Base-by-base conservation (phyloP, 2,888 invertebrate species). In the Megastigmus dorsalis region DNA sequence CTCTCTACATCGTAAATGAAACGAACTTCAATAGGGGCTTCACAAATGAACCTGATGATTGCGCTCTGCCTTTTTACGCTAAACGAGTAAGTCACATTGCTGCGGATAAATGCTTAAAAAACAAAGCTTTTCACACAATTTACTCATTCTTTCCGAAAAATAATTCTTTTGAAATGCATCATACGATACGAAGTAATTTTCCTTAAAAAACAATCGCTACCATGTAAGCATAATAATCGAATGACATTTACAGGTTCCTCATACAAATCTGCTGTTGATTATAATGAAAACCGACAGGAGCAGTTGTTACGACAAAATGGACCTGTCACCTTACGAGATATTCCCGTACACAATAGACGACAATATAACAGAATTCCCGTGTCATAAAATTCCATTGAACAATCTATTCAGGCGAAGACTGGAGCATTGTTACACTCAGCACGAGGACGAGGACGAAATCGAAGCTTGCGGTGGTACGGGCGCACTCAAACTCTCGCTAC, bases 191-290 rank as follows among this genome's bases (percentile, higher is more conserved):
- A 7, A 41, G 7, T 41, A 41, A 41, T 41, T 41, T 41, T 13
- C n/a, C 4, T 41, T n/a, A 7, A 52, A 2, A 26, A 30, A 52
- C 0, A 15, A 7, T 55, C 28, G 2, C n/a, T 1, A n/a, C 3
- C 7, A 2, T 9, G n/a, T n/a, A n/a, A n/a, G n/a, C n/a, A n/a
- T 28, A 30, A 30, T 52, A 60, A 41, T 9, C 23, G 1, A 33
- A 10, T 33, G 6, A 10, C 10, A 43, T 18, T 62, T 80, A 71
- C 71, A 88, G 88, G 87, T 96, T 41, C 92, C 93, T 0, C 91
- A 93, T 82, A 95, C 95, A 23, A 96, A 96, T 89, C 89, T 96
- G 72, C 84, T 96, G 36, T 88, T 96, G 77, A 91, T 96, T 55
- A 93, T 95, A 13, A 92, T 95, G 3, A 91, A 94, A 82, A 89